Evolutionary conservation across 2,113 vertebrate genomes (phyloP).

Genomic region (Percina caprodes): DNA sequence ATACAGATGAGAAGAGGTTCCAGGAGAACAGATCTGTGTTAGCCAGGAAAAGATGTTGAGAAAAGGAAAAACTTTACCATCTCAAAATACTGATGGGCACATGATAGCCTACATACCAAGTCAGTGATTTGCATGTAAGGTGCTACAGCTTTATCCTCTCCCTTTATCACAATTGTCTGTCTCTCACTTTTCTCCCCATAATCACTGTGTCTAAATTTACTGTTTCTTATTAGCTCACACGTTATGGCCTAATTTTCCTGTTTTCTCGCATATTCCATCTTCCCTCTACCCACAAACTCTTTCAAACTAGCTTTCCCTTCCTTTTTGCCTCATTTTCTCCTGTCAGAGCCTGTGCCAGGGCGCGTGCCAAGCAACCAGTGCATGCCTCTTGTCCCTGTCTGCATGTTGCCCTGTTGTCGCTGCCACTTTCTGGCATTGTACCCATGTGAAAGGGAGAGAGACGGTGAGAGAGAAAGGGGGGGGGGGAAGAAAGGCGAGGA

Average conservation of each 20-base stretch:
- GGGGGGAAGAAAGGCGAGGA: constrained; percentile 76
- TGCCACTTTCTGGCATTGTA: constrained; percentile 84
- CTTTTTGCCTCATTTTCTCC: constrained; percentile 26
- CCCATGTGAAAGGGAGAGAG: constrained; percentile 58
- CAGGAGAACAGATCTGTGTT: constrained; percentile 2
- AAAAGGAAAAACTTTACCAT: neutral
- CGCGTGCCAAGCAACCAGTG: constrained; percentile 73
- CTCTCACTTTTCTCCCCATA: constrained; percentile 25
- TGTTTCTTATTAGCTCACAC: neutral
- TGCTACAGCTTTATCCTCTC: neutral
- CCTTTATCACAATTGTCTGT: constrained; percentile 6
- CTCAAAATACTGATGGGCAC: neutral
- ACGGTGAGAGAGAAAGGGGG: constrained; percentile 40
- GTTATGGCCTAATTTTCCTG: neutral
- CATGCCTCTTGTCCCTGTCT: constrained; percentile 77
- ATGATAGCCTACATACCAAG: neutral
- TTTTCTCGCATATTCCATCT: constrained; percentile 9
- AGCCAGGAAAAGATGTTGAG: neutral
- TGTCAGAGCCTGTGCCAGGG: constrained; percentile 57
- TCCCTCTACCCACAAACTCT: constrained; percentile 17
- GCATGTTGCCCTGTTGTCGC: constrained; percentile 77
- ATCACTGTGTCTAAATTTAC: constrained; percentile 6
- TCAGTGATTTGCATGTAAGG: neutral
- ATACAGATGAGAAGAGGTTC: neutral
- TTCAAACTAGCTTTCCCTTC: constrained; percentile 23